A percentile compares a stretch with the other conserved stretches of the same genome.
phyloP scores from a whole-genome alignment of 2,797 vertebrate species.

The Triplophysa yarkandensis region DNA sequence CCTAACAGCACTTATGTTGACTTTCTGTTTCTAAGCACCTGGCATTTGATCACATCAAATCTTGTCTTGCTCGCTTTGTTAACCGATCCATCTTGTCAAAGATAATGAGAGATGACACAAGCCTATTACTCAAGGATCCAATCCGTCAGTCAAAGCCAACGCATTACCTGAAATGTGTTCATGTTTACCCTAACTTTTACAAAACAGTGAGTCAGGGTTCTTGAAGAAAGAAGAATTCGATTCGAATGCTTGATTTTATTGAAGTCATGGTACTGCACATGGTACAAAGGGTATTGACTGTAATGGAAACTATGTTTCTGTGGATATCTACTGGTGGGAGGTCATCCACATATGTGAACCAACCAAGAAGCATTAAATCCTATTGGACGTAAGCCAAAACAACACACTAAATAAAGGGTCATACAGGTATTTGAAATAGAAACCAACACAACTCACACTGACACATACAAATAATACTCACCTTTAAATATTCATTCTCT shows the following conservation, averaged over 20 bases:
- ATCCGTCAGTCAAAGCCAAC: slow-evolving; percentile 28
- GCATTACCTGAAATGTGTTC: neutral
- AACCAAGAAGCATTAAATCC: no score
- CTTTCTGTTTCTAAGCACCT: slow-evolving; percentile 11
- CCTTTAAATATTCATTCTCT: slow-evolving; percentile 98
- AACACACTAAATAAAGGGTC: no score
- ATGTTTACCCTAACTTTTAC: no score
- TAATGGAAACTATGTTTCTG: no score
- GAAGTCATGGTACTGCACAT: neutral
- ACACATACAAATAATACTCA: slow-evolving; percentile 62
- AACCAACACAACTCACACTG: neutral
- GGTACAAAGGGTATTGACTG: no score
- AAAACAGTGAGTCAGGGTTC: neutral
- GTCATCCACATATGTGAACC: no score
- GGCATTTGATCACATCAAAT: slow-evolving; percentile 20
- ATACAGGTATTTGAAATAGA: no score
- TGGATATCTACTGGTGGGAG: no score
- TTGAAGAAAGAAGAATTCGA: no score
- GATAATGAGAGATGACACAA: slow-evolving; percentile 58
- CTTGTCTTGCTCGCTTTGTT: slow-evolving; percentile 10
- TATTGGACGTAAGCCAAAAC: no score
- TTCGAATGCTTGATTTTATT: neutral
- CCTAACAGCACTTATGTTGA: neutral
- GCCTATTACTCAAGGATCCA: slow-evolving; percentile 52
- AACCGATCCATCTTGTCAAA: slow-evolving; percentile 36